A percentile compares a stretch with the other conserved stretches of the same genome.
Evolutionary conservation across 2,113 vertebrate genomes (phyloP).

Genomic region (Campylomormyrus tamandua): DNA sequence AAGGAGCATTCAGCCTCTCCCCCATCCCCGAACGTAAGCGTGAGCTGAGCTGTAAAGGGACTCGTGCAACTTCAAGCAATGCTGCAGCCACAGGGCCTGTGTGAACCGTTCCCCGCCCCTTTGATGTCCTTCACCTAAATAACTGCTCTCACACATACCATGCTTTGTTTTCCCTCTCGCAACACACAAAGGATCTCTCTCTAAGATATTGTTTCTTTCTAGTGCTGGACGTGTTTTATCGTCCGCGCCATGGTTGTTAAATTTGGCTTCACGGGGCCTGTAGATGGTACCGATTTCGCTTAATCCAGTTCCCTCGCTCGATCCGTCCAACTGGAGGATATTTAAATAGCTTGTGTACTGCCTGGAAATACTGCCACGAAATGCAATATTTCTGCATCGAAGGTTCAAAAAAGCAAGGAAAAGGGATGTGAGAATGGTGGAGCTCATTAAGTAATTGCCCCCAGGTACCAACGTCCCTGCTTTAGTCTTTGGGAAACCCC

Average conservation of each 20-base stretch:
- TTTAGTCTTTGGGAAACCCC: neutral
- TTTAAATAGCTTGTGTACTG: neutral
- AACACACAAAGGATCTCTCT: neutral
- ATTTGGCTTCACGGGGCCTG: neutral
- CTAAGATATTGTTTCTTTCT: neutral
- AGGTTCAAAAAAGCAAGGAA: neutral
- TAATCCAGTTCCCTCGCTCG: neutral
- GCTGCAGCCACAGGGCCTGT: no score
- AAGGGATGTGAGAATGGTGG: neutral
- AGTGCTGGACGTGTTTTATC: neutral
- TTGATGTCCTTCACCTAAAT: constrained; percentile 3
- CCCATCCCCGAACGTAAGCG: constrained; percentile 41
- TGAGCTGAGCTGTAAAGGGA: constrained; percentile 32
- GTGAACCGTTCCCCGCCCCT: neutral
- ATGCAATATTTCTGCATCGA: neutral
- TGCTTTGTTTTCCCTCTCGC: neutral
- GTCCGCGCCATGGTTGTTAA: no score
- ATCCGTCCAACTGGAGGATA: neutral
- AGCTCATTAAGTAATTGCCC: neutral
- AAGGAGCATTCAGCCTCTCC: constrained; percentile 40
- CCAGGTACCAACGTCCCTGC: neutral
- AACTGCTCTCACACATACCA: neutral
- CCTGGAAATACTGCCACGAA: neutral
- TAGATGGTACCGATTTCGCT: neutral
- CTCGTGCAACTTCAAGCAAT: constrained; percentile 18